Percentiles rank a stretch among this genome's conserved stretches.
These are phyloP conservation scores for Pelobates cultripes DNA, from an alignment of 2,797 vertebrate genomes.

Conservation along the genomic window DNA sequence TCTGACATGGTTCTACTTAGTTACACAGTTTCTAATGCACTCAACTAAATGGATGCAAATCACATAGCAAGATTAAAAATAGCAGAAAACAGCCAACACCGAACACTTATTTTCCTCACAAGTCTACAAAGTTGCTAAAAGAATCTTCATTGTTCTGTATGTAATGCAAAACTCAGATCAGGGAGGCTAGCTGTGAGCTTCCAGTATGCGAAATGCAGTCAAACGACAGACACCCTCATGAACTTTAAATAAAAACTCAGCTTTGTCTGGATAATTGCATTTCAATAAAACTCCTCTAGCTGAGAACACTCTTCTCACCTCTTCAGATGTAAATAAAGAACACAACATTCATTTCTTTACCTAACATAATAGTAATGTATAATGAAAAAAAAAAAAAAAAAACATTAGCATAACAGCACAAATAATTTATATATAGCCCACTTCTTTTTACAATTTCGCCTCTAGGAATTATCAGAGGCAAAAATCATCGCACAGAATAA, in stretches of 20 bases:
- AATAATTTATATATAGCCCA: not conserved
- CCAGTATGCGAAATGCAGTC: not conserved
- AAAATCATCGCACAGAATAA: no score
- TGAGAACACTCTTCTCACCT: not conserved
- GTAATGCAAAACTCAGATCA: slow-evolving; percentile 1
- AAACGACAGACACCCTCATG: not conserved
- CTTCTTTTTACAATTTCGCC: not conserved
- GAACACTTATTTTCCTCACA: not conserved
- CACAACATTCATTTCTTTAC: no score
- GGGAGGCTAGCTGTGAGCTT: not conserved
- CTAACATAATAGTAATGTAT: no score
- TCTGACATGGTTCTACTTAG: not conserved
- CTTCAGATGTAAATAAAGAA: not conserved
- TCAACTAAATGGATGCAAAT: slow-evolving; percentile 38
- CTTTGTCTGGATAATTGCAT: not conserved
- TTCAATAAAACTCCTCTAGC: slow-evolving; percentile 11
- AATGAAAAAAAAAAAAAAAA: not conserved
- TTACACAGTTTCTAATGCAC: slow-evolving; percentile 11
- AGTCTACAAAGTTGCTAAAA: slow-evolving; percentile 47
- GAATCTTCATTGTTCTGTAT: slow-evolving; percentile 27
- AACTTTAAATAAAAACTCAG: slow-evolving; percentile 10
- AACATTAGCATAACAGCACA: not conserved
- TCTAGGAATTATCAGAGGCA: no score
- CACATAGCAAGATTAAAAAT: slow-evolving; percentile 43
- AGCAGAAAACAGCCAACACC: slow-evolving; percentile 30